phyloP scores from a whole-genome alignment of 92 coral and sea anemone genomes.

The Bergia puertoricense region DNA sequence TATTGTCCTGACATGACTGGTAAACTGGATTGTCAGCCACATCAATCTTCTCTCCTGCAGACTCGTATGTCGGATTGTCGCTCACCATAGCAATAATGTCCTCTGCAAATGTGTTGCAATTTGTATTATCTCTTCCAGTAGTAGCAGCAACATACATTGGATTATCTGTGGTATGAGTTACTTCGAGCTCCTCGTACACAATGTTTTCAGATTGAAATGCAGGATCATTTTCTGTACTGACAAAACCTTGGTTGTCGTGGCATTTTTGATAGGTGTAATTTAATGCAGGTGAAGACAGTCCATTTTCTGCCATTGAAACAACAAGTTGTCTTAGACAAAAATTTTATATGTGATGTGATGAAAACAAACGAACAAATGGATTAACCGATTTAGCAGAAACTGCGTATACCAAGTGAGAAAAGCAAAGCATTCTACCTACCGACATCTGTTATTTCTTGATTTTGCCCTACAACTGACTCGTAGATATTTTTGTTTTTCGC shows the following conservation, averaged over 20 bases:
- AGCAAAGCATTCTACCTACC: not conserved
- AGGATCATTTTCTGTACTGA: not conserved
- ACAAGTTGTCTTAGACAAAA: not conserved
- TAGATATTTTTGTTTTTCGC: not conserved
- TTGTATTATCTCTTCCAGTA: not conserved
- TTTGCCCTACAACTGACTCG: not conserved
- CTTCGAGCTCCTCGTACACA: not conserved
- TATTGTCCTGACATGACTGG: not conserved
- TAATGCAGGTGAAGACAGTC: not conserved
- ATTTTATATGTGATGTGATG: not conserved
- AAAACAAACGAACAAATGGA: no score
- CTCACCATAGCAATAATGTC: not conserved
- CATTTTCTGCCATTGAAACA: not conserved
- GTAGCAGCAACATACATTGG: not conserved
- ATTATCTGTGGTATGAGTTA: not conserved
- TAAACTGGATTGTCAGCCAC: not conserved
- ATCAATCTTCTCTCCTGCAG: not conserved
- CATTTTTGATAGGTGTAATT: no score
- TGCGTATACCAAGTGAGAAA: not conserved
- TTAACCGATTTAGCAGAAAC: not conserved
- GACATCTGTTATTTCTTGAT: not conserved
- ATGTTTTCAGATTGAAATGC: not conserved
- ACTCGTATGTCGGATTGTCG: not conserved
- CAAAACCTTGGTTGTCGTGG: not conserved
- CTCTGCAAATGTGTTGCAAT: not conserved